Percentiles rank a stretch among this genome's conserved stretches.
Evolutionary conservation across 2,888 invertebrate genomes (phyloP).

Genomic region (Ennomos fuscantarius): DNA sequence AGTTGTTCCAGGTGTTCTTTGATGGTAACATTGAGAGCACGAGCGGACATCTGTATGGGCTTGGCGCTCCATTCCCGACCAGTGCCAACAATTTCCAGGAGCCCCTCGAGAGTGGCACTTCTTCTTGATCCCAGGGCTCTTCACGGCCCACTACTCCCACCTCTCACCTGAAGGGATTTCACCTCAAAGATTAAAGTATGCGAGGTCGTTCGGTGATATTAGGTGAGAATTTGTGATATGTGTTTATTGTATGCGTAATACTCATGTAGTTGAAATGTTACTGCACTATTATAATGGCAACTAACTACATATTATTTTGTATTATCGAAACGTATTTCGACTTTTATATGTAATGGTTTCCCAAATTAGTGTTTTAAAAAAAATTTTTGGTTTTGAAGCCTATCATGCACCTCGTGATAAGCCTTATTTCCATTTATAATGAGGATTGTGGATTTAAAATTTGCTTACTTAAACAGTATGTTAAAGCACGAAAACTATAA

Average conservation of each 20-base stretch:
- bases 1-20: conserved; percentile 95
- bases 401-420: too few relatives aligned
- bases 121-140: conserved; percentile 58
- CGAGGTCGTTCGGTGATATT: conserved; percentile 1
- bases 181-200: conserved; percentile 41
- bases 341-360: too few relatives aligned
- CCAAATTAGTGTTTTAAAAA: too few relatives aligned
- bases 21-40: conserved; percentile 99
- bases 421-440: too few relatives aligned
- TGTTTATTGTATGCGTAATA: conserved; percentile 4
- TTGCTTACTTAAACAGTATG: too few relatives aligned
- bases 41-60: conserved; percentile 97
- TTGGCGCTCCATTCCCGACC: conserved; percentile 94
- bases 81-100: conserved; percentile 90
- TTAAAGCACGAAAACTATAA: too few relatives aligned
- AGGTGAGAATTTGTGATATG: conserved; percentile 41
- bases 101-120: conserved; percentile 88
- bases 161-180: conserved; percentile 43
- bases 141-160: conserved; percentile 39
- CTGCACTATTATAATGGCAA: too few relatives aligned
- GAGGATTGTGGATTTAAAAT: too few relatives aligned
- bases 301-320: too few relatives aligned
- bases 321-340: too few relatives aligned
- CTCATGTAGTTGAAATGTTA: conserved; percentile 8
- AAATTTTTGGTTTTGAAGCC: too few relatives aligned